A percentile compares a stretch with the other conserved stretches of the same genome.
phyloP scores from a whole-genome alignment of 2,113 vertebrate species.

The Charadrius vociferus region DNA sequence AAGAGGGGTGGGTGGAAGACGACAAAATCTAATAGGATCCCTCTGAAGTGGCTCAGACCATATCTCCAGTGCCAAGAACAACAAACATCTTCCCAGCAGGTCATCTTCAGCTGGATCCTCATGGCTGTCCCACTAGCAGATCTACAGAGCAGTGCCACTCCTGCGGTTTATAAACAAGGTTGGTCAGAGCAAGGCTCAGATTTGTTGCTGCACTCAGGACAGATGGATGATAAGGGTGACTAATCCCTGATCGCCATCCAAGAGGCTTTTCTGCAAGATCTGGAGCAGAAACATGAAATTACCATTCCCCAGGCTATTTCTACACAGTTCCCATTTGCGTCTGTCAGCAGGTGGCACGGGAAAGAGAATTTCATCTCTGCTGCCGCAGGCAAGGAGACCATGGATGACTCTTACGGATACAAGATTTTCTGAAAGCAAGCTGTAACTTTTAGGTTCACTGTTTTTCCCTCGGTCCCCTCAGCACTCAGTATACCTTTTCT shows the following conservation, averaged over 20 bases:
- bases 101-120: background rate
- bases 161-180: background rate
- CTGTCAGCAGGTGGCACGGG: background rate
- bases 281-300: constrained; percentile 23
- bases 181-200: background rate
- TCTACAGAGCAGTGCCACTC: background rate
- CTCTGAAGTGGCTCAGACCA: background rate
- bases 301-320: constrained; percentile 31
- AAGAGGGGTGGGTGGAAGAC: background rate
- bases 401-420: background rate
- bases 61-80: background rate
- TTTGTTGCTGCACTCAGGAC: background rate
- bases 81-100: background rate
- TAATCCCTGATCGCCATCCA: background rate
- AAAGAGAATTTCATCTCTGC: background rate
- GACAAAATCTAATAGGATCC: background rate
- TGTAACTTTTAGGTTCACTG: background rate
- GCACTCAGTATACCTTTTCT: background rate
- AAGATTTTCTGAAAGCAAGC: background rate
- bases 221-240: constrained; percentile 25
- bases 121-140: background rate
- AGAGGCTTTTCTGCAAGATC: background rate
- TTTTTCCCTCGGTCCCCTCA: background rate
- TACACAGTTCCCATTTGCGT: background rate
- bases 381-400: background rate